Conservation (phyloP, 2,797 vertebrate genomes). For the Chanos chanos region DNA sequence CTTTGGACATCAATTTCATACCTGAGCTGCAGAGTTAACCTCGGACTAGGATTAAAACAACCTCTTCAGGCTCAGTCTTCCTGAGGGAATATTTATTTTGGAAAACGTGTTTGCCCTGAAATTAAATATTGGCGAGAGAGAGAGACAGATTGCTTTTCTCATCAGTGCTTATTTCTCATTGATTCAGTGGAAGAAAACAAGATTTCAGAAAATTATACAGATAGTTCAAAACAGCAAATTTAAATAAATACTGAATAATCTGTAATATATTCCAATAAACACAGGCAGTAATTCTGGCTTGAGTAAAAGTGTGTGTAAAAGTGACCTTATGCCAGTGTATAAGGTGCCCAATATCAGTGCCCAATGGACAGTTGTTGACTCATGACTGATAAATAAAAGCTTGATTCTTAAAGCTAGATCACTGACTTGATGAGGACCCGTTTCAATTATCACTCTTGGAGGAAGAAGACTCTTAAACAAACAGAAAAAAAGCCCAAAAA, state of each 20-base stretch:
- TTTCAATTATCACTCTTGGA: constrained; percentile 37
- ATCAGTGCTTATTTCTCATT: constrained; percentile 45
- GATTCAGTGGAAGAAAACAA: constrained; percentile 31
- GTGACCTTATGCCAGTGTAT: too few species aligned
- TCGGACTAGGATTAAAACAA: constrained; percentile 45
- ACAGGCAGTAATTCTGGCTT: too few species aligned
- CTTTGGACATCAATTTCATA: constrained; percentile 58
- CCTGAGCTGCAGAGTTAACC: constrained; percentile 65
- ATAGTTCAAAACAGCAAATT: too few species aligned
- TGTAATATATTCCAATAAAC: too few species aligned
- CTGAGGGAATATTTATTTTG: constrained; percentile 48
- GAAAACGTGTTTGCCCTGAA: constrained; percentile 45
- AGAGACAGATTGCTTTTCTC: constrained; percentile 44
- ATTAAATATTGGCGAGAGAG: constrained; percentile 41
- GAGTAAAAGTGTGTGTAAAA: too few species aligned
- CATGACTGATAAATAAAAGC: constrained; percentile 29
- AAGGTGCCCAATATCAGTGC: constrained; percentile 29
- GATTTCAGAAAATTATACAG: too few species aligned
- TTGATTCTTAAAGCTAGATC: constrained; percentile 29
- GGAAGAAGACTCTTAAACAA: constrained; percentile 52
- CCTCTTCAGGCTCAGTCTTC: constrained; percentile 56
- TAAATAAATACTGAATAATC: too few species aligned
- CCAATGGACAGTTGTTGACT: constrained; percentile 21
- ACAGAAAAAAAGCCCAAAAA: constrained; percentile 51
- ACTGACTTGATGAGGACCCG: constrained; percentile 33